Evolutionary conservation across 2,888 invertebrate species (phyloP).

Genomic region (Papilio gigon): DNA sequence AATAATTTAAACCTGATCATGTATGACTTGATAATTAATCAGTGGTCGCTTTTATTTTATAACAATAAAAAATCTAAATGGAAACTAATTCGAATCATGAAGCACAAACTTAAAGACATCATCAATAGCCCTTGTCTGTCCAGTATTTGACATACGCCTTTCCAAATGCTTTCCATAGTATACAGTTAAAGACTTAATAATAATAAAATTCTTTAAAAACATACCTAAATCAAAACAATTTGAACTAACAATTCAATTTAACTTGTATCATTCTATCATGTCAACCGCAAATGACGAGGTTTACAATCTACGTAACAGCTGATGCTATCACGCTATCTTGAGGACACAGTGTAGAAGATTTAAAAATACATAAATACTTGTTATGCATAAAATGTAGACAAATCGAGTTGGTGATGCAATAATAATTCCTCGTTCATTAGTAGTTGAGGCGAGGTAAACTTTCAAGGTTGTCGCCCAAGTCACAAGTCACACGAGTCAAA

Average conservation of each 20-base stretch:
- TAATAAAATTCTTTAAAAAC: too few relatives aligned
- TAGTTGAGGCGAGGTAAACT: slow-evolving; percentile 46
- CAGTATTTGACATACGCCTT: too few relatives aligned
- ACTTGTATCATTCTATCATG: neutral
- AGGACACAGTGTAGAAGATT: neutral
- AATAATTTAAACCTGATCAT: slow-evolving; percentile 36
- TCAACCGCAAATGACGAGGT: neutral
- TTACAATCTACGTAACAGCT: neutral
- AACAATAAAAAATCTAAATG: neutral
- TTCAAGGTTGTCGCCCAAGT: slow-evolving; percentile 64
- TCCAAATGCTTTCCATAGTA: too few relatives aligned
- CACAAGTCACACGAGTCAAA: slow-evolving; percentile 46
- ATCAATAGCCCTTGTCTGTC: too few relatives aligned
- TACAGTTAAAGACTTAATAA: too few relatives aligned
- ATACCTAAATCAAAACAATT: too few relatives aligned
- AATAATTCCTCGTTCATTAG: slow-evolving; percentile 41
- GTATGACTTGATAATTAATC: slow-evolving; percentile 18
- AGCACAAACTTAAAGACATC: too few relatives aligned
- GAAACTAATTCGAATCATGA: too few relatives aligned
- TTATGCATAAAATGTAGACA: slow-evolving; percentile 27
- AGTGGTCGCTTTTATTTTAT: slow-evolving; percentile 34
- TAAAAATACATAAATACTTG: neutral
- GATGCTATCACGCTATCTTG: neutral
- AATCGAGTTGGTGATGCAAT: slow-evolving; percentile 31
- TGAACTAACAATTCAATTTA: too few relatives aligned